A percentile compares a stretch with the other conserved stretches of the same genome.
Evolutionary conservation across 2,113 vertebrate genomes (phyloP).

Genomic region (Hippocampus abdominalis): DNA sequence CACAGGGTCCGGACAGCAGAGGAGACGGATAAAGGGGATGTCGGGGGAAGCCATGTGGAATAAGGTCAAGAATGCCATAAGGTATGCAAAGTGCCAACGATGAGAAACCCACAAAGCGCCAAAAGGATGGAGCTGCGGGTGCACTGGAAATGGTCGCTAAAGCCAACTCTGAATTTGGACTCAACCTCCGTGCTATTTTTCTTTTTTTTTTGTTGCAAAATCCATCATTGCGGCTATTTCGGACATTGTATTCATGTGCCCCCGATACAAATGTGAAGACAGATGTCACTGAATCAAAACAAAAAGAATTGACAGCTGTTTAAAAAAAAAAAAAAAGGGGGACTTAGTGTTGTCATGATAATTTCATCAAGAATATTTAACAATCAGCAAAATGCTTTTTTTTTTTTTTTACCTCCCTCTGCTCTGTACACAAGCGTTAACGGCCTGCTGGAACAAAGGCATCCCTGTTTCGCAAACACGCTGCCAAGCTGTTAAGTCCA

Average conservation of each 20-base stretch:
- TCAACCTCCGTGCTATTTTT: background rate
- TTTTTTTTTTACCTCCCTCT: constrained; percentile 34
- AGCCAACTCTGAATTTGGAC: constrained; percentile 55
- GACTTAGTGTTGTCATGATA: constrained; percentile 52
- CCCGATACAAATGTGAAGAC: constrained; percentile 29
- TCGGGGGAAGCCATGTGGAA: constrained; percentile 23
- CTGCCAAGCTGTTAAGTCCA: constrained; percentile 69
- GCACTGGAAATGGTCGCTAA: constrained; percentile 72
- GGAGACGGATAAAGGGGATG: constrained; percentile 32
- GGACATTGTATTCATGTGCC: constrained; percentile 30
- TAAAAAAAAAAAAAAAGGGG: constrained; percentile 28
- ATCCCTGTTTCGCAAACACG: constrained; percentile 60
- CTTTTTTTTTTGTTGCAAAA: background rate
- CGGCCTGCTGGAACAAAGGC: constrained; percentile 62
- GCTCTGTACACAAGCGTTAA: constrained; percentile 58
- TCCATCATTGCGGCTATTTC: constrained; percentile 34
- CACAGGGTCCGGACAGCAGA: constrained; percentile 48
- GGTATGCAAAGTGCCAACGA: constrained; percentile 40
- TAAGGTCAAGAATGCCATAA: constrained; percentile 22
- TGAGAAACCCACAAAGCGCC: constrained; percentile 67
- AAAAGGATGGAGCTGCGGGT: constrained; percentile 69
- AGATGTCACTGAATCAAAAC: constrained; percentile 27
- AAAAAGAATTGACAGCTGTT: constrained; percentile 34
- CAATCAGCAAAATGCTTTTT: constrained; percentile 50
- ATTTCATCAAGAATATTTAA: constrained; percentile 63